Evolutionary conservation across 2,797 vertebrate genomes (phyloP).

Genomic region (Rhodeus uyekii): DNA sequence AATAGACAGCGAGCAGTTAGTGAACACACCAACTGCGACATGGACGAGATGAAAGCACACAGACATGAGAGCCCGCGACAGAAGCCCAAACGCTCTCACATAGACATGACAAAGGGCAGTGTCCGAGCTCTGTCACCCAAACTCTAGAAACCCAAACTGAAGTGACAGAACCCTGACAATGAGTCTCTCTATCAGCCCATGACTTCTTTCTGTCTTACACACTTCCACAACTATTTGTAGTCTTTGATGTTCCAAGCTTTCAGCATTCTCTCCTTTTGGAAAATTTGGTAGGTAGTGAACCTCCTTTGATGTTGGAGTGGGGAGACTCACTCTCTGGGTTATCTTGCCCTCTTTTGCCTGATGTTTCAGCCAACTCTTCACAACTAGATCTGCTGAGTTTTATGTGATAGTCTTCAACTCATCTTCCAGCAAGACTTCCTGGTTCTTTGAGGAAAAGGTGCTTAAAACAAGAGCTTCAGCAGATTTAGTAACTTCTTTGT

Average conservation of each 20-base stretch:
- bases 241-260: neutral
- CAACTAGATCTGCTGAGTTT: constrained; percentile 34
- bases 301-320: constrained; percentile 32
- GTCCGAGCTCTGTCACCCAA: too few relatives aligned
- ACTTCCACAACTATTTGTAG: neutral
- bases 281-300: constrained; percentile 36
- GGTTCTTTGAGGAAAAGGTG: constrained; percentile 35
- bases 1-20: too few relatives aligned
- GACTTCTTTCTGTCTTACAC: constrained; percentile 4
- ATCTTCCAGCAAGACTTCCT: constrained; percentile 33
- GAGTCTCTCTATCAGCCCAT: neutral
- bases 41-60: too few relatives aligned
- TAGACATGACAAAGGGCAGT: too few relatives aligned
- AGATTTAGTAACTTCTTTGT: constrained; percentile 28
- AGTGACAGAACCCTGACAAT: too few relatives aligned
- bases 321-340: neutral
- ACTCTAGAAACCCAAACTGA: too few relatives aligned
- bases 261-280: constrained; percentile 6
- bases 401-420: neutral
- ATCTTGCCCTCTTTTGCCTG: constrained; percentile 5
- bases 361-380: constrained; percentile 32
- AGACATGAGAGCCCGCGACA: too few relatives aligned
- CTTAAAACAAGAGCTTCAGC: constrained; percentile 36
- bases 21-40: too few relatives aligned
- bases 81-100: too few relatives aligned